Base-by-base conservation (phyloP, 2,113 vertebrate species). In the Salminus brasiliensis region DNA sequence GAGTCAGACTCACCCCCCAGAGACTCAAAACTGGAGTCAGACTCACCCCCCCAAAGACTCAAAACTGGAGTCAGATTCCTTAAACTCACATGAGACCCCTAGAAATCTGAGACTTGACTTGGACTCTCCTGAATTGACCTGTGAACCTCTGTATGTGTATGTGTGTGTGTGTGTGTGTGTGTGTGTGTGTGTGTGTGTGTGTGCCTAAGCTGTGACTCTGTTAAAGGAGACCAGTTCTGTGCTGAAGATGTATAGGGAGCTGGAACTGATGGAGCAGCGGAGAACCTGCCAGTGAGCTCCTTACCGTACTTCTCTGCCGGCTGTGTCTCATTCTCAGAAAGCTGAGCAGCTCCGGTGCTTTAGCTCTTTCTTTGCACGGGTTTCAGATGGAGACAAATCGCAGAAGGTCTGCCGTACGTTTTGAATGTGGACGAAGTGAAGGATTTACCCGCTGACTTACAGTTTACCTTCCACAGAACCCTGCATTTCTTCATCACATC, bases 381-480 rank as follows among this genome's bases (percentile, higher is more conserved):
- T 23, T 49, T 16, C 21, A 93, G 91, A 27, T 91, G 89, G 91
- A 4, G 73, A 60, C 55, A 72, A 12, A 89, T 78, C 68, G 5
- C 0, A 11, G 77, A 86, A 23, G 91, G 89, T 78, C 16, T 92
- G 0, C 89, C 91, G 0, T 78, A 89, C 59, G 39, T 2, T 27
- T 65, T 91, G 0, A 78, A 86, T 47, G 27, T 65, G 32, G 60
- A 85, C 0, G 3, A 1, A 13, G 53, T 60, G 12, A 0, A 63
- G 0, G 25, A 30, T 15, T 77, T 91, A 18, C 88, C 91, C 0
- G 2, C 21, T 83, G 88, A 89, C 57, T 77, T 88, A 70, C 80
- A 36, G 1, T 92, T 90, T 71, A 90, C 91, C 71, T 89, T 87
- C 45, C 87, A 84, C 76, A 91, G 90, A 72, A 1, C 13, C 0